phyloP scores from a whole-genome alignment of 2,797 vertebrate genomes.

The Sebastes variabilis region DNA sequence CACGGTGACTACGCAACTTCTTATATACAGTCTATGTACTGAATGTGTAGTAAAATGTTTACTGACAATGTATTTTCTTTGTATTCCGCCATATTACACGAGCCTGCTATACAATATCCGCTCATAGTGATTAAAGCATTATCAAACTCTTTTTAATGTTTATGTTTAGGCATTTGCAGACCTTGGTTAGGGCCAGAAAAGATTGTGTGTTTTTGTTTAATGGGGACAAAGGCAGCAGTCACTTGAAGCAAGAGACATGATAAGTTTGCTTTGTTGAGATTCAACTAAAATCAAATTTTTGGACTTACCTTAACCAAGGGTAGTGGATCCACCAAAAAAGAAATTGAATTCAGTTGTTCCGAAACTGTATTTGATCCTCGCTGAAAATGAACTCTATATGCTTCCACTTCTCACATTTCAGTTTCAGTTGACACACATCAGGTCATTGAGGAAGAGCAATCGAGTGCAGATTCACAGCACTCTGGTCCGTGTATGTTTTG shows the following conservation, averaged over 20 bases:
- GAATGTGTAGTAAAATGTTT: no score
- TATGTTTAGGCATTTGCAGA: not conserved
- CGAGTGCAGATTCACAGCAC: not conserved
- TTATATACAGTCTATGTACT: no score
- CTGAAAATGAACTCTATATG: no score
- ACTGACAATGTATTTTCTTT: no score
- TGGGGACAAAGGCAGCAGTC: not conserved
- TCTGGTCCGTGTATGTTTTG: not conserved
- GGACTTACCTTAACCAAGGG: not conserved
- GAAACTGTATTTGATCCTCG: no score
- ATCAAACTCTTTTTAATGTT: not conserved
- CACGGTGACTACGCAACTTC: no score
- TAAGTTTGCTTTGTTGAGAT: not conserved
- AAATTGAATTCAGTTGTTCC: no score
- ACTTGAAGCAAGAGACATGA: not conserved
- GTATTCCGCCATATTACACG: no score
- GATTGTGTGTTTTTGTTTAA: not conserved
- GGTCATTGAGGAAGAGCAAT: not conserved
- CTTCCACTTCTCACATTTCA: no score
- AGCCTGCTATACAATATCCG: no score
- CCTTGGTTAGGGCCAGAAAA: not conserved
- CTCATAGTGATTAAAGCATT: not conserved
- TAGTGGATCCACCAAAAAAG: not conserved
- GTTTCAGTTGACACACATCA: no score
- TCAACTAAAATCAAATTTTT: not conserved